Conservation (phyloP, 1,140 invertebrate genomes). For the Goniozus legneri region DNA sequence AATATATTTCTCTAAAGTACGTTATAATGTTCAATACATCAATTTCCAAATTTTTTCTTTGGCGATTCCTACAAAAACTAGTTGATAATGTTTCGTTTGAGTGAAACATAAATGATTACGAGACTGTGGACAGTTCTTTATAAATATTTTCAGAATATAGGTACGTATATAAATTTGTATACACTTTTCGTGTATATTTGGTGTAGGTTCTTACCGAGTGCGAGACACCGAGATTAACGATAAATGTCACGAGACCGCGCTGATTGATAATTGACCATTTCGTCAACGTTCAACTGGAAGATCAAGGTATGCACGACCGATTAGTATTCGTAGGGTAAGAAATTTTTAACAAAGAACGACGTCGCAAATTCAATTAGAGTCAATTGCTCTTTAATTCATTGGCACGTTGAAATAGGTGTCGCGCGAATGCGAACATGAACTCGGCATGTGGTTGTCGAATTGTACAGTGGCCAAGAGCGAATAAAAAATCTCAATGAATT, state of each 20-base stretch:
- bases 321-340: conserved; percentile 3
- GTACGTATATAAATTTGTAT: no score
- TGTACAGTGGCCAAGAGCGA: no score
- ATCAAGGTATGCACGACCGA: conserved; percentile 21
- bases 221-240: no score
- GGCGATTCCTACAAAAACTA: background rate
- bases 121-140: no score
- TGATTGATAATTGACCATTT: conserved; percentile 25
- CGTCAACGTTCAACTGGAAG: conserved; percentile 24
- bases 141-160: no score
- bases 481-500: no score
- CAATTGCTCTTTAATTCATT: no score
- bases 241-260: conserved; percentile 21
- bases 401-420: background rate
- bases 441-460: no score
- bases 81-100: background rate
- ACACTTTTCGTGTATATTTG: no score
- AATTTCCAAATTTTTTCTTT: background rate
- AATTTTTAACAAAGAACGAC: background rate
- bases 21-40: background rate
- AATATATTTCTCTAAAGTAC: conserved; percentile 32
- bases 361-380: no score
- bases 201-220: no score
- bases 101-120: background rate
- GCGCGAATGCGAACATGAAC: background rate